phyloP scores from a whole-genome alignment of 1,140 invertebrate genomes.

The Plodia interpunctella region DNA sequence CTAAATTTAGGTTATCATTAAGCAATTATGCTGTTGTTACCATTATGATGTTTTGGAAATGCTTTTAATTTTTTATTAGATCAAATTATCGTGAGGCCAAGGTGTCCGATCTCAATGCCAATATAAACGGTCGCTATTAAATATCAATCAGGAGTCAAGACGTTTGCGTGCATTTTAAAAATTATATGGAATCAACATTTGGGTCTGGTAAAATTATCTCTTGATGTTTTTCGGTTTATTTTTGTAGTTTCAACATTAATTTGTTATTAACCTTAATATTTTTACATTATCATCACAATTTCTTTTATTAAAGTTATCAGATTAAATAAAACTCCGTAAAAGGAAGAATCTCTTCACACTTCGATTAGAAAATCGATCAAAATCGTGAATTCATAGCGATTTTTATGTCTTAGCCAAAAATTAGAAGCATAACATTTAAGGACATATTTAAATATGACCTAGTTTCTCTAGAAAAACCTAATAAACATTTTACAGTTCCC shows the following conservation, averaged over 20 bases:
- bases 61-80: conserved; percentile 75
- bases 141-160: conserved; percentile 58
- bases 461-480: background rate
- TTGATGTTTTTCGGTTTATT: background rate
- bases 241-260: background rate
- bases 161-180: conserved; percentile 23
- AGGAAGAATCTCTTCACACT: too few relatives aligned
- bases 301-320: too few relatives aligned
- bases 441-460: background rate
- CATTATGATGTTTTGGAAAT: conserved; percentile 71
- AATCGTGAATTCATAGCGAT: too few relatives aligned
- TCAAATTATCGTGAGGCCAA: conserved; percentile 59
- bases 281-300: too few relatives aligned
- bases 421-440: too few relatives aligned
- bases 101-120: conserved; percentile 46
- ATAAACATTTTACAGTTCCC: background rate
- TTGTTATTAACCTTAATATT: background rate
- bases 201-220: conserved; percentile 6
- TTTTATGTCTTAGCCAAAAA: too few relatives aligned
- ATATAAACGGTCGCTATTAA: conserved; percentile 54
- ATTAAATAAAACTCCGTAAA: too few relatives aligned
- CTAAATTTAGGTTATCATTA: conserved; percentile 69
- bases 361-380: too few relatives aligned
- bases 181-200: conserved; percentile 10
- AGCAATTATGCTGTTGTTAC: conserved; percentile 70